These are phyloP conservation scores for Columbina picui DNA, from an alignment of 2,113 vertebrate species.

Conservation along the genomic window DNA sequence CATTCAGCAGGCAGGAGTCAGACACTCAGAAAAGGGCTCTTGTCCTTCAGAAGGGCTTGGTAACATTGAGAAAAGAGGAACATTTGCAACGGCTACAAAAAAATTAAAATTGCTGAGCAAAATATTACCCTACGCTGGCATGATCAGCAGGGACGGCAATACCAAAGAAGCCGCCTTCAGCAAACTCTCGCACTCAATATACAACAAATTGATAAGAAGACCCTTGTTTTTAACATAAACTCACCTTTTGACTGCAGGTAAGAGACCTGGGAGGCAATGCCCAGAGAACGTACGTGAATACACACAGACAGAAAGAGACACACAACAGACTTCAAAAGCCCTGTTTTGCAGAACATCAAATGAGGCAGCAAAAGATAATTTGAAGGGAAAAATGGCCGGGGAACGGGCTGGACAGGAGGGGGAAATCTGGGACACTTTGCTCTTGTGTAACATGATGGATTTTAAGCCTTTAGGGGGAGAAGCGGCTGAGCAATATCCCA, in stretches of 20 bases:
- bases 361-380: neutral
- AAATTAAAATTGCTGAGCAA: neutral
- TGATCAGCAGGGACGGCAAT: rapidly evolving
- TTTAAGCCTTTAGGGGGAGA: constrained; percentile 50
- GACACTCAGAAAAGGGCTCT: neutral
- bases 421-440: constrained; percentile 30
- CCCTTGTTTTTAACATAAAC: rapidly evolving
- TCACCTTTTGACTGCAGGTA: neutral
- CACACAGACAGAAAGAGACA: neutral
- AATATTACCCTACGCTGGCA: neutral
- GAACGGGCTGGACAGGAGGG: neutral
- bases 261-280: neutral
- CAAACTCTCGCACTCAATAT: rapidly evolving
- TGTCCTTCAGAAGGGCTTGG: neutral
- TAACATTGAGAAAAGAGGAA: neutral
- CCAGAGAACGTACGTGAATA: rapidly evolving
- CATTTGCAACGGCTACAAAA: neutral
- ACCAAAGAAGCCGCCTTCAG: neutral
- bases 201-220: neutral
- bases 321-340: neutral
- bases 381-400: neutral
- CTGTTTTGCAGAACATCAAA: neutral
- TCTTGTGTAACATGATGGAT: constrained; percentile 14
- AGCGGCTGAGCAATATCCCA: neutral
- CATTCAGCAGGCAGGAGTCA: neutral